Evolutionary conservation across 2,113 vertebrate species (phyloP), one percentile per base, ranked within the genome.

Genomic region (Menidia beryllina): DNA sequence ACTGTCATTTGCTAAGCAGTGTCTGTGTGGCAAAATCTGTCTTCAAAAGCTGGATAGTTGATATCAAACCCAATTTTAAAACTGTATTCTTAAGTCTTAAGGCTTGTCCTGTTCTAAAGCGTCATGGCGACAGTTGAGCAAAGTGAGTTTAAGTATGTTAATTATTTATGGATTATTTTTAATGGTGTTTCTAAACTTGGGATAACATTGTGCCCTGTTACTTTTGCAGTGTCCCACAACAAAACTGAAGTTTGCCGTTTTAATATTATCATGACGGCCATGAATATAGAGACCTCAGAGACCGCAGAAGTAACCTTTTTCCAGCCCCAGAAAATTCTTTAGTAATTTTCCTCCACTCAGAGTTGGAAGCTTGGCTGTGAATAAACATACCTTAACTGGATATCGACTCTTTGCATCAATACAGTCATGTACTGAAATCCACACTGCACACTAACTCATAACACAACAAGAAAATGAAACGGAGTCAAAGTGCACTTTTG

Each of bases 331-430:
- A 26, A 45, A 59, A 26, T 53, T 25, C 27, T 53, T 59, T n/a
- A 45, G 57, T 45, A 19, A 23, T 47, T 60, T 27, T 19, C 47
- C 57, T 49, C 7, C 25, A 48, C 26, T 30, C 43, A n/a, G 17
- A 67, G 21, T 62, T 56, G 43, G 26, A 66, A 59, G 62, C 36
- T 48, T 23, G 50, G 25, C 30, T 48, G 49, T 72, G 45, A 84
- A 74, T 72, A 69, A 62, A 77, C 47, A 74, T 49, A 80, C 60
- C 52, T 60, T 11, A 71, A 59, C 48, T 76, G 27, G 24, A 48
- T 87, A 82, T 81, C 12, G 51, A 82, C 60, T 34, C 27, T 24
- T 51, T 56, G 56, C 71, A 84, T 87, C 87, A 72, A 82, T 87
- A 69, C 47, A 67, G 71, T 80, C 61, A 84, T 72, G 66, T 62